Percentiles rank a stretch among this genome's conserved stretches.
Evolutionary conservation across 2,888 invertebrate genomes (phyloP).

Genomic region (Cheiracanthium punctorium): DNA sequence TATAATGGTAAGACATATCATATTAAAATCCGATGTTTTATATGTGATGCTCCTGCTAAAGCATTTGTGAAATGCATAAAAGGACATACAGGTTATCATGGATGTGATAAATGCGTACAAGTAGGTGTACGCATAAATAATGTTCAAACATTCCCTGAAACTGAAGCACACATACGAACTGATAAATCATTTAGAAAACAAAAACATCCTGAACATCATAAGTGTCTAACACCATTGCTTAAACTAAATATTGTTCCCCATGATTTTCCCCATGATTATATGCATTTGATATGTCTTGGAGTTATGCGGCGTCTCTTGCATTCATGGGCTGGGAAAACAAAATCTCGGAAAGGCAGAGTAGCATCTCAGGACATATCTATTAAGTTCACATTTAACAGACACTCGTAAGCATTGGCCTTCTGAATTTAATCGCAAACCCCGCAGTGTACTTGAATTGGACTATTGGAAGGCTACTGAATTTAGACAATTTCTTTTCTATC

Average conservation of each 20-base stretch:
- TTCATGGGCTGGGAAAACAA: no score
- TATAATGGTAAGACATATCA: neutral
- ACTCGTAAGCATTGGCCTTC: neutral
- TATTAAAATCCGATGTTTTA: neutral
- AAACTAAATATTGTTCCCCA: neutral
- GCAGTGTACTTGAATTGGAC: neutral
- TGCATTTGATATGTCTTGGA: neutral
- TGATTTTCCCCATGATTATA: neutral
- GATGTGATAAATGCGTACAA: neutral
- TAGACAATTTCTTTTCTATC: neutral
- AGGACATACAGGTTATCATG: neutral
- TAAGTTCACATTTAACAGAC: neutral
- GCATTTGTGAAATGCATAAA: neutral
- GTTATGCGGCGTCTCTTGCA: neutral
- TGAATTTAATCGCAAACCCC: neutral
- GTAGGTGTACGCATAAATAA: neutral
- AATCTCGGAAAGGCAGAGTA: neutral
- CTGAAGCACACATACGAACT: neutral
- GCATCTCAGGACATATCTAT: neutral
- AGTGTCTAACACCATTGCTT: neutral
- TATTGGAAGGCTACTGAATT: neutral
- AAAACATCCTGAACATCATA: neutral
- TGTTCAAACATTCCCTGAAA: neutral
- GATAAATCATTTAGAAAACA: neutral
- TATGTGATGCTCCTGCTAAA: slow-evolving; percentile 6